A percentile compares a stretch with the other conserved stretches of the same genome.
These are phyloP conservation scores for Listronotus oregonensis DNA, from an alignment of 1,140 invertebrate species.

Conservation along the genomic window DNA sequence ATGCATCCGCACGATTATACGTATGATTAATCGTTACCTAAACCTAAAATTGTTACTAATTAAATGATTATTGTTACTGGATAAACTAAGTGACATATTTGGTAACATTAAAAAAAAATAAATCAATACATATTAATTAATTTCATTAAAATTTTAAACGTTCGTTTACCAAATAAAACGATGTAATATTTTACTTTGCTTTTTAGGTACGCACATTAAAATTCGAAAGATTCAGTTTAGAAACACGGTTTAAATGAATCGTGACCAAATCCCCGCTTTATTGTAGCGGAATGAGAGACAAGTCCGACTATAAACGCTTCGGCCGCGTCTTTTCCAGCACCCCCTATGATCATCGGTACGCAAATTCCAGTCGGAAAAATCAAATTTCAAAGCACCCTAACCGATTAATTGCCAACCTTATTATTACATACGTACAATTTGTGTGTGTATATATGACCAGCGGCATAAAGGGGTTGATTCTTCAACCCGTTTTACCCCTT, in stretches of 20 bases:
- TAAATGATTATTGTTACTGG: too few species aligned
- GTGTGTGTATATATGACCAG: constrained; percentile 20
- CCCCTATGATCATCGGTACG: constrained; percentile 21
- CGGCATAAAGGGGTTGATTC: constrained; percentile 17
- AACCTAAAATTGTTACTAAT: too few species aligned
- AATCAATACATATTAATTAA: too few species aligned
- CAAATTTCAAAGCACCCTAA: constrained; percentile 42
- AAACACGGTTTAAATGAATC: constrained; percentile 35
- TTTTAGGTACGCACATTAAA: constrained; percentile 35
- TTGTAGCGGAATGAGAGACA: constrained; percentile 30
- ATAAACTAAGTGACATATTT: too few species aligned
- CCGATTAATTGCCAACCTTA: constrained; percentile 40
- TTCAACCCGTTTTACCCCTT: constrained; percentile 42
- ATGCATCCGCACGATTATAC: too few species aligned
- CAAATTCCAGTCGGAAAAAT: constrained; percentile 37
- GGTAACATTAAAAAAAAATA: too few species aligned
- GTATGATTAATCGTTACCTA: too few species aligned
- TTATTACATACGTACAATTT: constrained; percentile 37
- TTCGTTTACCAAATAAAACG: constrained; percentile 19
- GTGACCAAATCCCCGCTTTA: constrained; percentile 34
- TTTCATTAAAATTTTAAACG: constrained; percentile 4
- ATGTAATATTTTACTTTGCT: constrained; percentile 16
- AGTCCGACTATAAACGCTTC: constrained; percentile 2
- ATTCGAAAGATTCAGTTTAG: constrained; percentile 41
- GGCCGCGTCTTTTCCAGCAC: constrained; percentile 5